Evolutionary conservation across 2,888 invertebrate species (phyloP).

Genomic region (Cataglyphis albicans): DNA sequence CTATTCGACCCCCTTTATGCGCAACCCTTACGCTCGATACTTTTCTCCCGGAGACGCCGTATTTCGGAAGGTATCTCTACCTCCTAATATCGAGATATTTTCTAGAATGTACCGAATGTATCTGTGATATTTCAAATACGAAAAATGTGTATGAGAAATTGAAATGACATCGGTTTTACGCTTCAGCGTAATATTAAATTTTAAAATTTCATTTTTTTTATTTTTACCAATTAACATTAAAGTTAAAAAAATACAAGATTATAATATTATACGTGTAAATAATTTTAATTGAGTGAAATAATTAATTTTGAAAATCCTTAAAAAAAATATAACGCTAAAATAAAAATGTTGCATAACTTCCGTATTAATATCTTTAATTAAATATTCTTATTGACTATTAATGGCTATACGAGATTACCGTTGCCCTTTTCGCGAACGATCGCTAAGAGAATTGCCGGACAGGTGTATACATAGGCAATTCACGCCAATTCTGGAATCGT

Average conservation of each 20-base stretch:
- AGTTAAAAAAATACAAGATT: not conserved
- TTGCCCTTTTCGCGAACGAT: conserved; percentile 1
- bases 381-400: not conserved
- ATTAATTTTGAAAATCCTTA: not conserved
- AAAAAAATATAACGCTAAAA: not conserved
- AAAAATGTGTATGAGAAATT: not conserved
- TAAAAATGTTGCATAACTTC: not conserved
- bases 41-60: conserved; percentile 13
- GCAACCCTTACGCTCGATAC: conserved; percentile 31
- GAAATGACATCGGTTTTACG: not conserved
- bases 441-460: conserved; percentile 22
- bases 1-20: conserved; percentile 49
- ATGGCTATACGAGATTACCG: not conserved
- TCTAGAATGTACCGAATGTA: not conserved
- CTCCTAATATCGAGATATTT: conserved; percentile 35
- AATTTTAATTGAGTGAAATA: not conserved
- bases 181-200: not conserved
- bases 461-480: conserved; percentile 47
- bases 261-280: not conserved
- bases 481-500: conserved; percentile 30
- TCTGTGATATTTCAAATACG: not conserved
- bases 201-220: not conserved
- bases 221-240: not conserved
- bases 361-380: not conserved
- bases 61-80: conserved; percentile 24